A percentile compares a stretch with the other conserved stretches of the same genome.
Evolutionary conservation across 2,113 vertebrate species (phyloP).

Genomic region (Lates calcarifer): DNA sequence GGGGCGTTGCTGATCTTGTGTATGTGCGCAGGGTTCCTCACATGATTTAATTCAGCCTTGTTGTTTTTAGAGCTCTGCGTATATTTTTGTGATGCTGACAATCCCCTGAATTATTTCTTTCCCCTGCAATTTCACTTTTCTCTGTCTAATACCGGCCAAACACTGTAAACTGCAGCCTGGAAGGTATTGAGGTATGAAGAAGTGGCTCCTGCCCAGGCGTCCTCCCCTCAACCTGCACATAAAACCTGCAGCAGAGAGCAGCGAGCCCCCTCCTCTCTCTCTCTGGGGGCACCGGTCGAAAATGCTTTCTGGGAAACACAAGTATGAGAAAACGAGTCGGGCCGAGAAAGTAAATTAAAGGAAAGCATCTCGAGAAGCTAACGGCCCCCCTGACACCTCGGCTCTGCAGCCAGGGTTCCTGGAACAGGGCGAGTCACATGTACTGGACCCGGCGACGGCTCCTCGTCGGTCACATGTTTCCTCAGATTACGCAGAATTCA

Average conservation of each 20-base stretch:
- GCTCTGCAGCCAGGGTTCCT: neutral
- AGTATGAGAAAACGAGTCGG: too few relatives aligned
- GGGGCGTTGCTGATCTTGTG: neutral
- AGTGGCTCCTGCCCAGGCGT: neutral
- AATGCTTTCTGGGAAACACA: neutral
- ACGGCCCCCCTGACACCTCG: neutral
- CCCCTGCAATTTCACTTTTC: conserved; percentile 9
- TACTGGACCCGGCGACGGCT: neutral
- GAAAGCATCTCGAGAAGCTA: neutral
- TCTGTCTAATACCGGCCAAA: neutral
- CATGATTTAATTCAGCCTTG: neutral
- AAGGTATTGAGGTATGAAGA: conserved; percentile 18
- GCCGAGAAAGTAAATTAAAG: neutral
- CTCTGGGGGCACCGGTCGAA: neutral
- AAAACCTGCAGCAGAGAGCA: neutral
- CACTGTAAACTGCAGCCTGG: conserved; percentile 2
- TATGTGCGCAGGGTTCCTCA: neutral
- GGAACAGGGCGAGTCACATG: conserved; percentile 10
- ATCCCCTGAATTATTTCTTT: conserved; percentile 7
- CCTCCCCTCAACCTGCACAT: conserved; percentile 3
- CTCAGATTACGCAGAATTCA: neutral
- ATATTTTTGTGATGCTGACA: neutral
- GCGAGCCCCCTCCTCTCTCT: neutral
- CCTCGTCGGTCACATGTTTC: neutral
- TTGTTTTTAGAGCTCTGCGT: neutral